These are phyloP conservation scores for Melospiza georgiana DNA, from an alignment of 2,113 vertebrate genomes.

Conservation along the genomic window DNA sequence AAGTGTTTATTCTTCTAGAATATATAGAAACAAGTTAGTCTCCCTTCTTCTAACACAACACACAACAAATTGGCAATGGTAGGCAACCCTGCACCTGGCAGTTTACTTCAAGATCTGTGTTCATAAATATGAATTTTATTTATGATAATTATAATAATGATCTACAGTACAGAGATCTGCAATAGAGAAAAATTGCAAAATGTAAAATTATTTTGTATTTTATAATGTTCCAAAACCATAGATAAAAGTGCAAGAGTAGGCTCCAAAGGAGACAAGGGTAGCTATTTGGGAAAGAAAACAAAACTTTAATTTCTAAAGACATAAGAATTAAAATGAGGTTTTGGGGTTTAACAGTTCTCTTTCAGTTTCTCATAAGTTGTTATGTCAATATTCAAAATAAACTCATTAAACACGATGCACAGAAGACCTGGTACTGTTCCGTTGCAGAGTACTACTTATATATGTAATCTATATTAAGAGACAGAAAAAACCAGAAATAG, in stretches of 20 bases:
- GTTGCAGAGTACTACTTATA: background rate
- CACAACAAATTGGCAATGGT: constrained; percentile 65
- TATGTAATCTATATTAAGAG: background rate
- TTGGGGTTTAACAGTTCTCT: fast-evolving
- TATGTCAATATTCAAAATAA: constrained; percentile 8
- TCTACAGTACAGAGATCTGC: constrained; percentile 55
- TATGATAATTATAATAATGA: constrained; percentile 70
- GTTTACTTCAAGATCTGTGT: constrained; percentile 66
- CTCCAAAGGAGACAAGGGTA: constrained; percentile 36
- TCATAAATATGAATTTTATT: constrained; percentile 76
- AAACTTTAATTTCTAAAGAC: constrained; percentile 12
- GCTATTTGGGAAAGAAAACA: constrained; percentile 16
- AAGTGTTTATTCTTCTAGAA: constrained; percentile 39
- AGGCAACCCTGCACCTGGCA: constrained; percentile 72
- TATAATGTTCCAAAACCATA: constrained; percentile 52
- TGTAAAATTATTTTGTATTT: constrained; percentile 55
- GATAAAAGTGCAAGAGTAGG: constrained; percentile 21
- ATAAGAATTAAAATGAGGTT: background rate
- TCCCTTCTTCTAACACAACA: constrained; percentile 51
- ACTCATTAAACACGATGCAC: background rate
- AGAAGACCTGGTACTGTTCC: background rate
- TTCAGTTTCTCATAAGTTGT: background rate
- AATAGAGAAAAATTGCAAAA: constrained; percentile 60
- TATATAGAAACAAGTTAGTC: constrained; percentile 53
- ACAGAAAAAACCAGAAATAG: background rate